Evolutionary conservation across 2,888 invertebrate genomes (phyloP).

Genomic region (Lacanobia wlatinum): DNA sequence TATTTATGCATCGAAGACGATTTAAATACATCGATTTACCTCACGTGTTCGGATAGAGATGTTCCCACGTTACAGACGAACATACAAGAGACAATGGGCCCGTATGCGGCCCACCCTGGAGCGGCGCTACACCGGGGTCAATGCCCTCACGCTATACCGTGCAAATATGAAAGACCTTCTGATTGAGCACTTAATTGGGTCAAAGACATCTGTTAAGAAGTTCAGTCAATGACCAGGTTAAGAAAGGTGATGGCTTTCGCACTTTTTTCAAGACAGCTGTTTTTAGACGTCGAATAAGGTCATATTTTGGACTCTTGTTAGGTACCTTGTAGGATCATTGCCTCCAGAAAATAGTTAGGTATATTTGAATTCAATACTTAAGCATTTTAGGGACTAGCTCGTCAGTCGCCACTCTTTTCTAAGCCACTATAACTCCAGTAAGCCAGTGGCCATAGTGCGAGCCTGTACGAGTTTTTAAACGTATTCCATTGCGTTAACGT

Average conservation of each 20-base stretch:
- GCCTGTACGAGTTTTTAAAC: too few species aligned
- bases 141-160: constrained; percentile 74
- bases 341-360: too few species aligned
- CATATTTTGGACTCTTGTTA: neutral
- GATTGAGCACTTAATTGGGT: constrained; percentile 62
- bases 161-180: constrained; percentile 67
- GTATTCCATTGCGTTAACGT: too few species aligned
- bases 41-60: constrained; percentile 62
- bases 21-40: constrained; percentile 61
- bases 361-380: too few species aligned
- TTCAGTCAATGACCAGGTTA: constrained; percentile 23
- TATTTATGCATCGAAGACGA: constrained; percentile 45
- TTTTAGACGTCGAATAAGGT: neutral
- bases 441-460: too few species aligned
- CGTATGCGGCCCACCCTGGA: constrained; percentile 87
- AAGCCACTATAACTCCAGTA: too few species aligned
- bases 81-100: constrained; percentile 85
- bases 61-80: constrained; percentile 84
- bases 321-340: neutral
- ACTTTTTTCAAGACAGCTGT: neutral
- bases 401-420: too few species aligned
- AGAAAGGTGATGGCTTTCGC: neutral
- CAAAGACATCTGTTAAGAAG: constrained; percentile 47
- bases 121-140: constrained; percentile 72
- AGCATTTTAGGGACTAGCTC: too few species aligned